phyloP scores from a whole-genome alignment of 1,140 invertebrate species.

The Centruroides vittatus region DNA sequence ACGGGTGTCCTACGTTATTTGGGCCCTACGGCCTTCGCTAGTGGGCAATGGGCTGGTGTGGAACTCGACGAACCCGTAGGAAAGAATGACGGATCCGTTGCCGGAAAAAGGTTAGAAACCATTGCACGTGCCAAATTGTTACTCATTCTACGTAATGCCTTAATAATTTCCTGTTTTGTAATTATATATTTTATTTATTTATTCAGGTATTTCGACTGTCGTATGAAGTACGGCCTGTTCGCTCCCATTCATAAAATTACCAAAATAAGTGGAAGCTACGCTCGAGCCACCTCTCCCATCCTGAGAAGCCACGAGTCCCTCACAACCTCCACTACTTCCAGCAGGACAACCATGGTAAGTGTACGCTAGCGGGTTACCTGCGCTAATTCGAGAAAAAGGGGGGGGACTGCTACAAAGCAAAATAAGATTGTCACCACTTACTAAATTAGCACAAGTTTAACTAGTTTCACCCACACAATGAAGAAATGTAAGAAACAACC shows the following conservation, averaged over 20 bases:
- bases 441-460: too few species aligned
- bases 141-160: too few species aligned
- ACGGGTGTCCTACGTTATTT: constrained; percentile 69
- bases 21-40: constrained; percentile 76
- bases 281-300: not conserved
- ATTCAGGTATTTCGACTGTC: constrained; percentile 85
- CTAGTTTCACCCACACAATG: too few species aligned
- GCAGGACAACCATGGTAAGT: not conserved
- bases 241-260: constrained; percentile 75
- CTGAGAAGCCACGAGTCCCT: not conserved
- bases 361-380: too few species aligned
- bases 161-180: too few species aligned
- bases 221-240: constrained; percentile 78
- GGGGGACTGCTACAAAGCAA: too few species aligned
- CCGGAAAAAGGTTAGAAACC: constrained; percentile 32
- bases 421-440: too few species aligned
- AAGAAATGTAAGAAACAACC: too few species aligned
- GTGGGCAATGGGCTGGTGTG: constrained; percentile 92
- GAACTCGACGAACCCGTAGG: constrained; percentile 85
- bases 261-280: constrained; percentile 7
- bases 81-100: constrained; percentile 91
- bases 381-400: too few species aligned
- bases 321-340: not conserved
- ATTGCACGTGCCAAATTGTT: not conserved
- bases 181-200: not conserved